A percentile compares a stretch with the other conserved stretches of the same genome.
These are phyloP conservation scores for Brachyptera risi DNA, from an alignment of 2,888 invertebrate species.

Conservation along the genomic window DNA sequence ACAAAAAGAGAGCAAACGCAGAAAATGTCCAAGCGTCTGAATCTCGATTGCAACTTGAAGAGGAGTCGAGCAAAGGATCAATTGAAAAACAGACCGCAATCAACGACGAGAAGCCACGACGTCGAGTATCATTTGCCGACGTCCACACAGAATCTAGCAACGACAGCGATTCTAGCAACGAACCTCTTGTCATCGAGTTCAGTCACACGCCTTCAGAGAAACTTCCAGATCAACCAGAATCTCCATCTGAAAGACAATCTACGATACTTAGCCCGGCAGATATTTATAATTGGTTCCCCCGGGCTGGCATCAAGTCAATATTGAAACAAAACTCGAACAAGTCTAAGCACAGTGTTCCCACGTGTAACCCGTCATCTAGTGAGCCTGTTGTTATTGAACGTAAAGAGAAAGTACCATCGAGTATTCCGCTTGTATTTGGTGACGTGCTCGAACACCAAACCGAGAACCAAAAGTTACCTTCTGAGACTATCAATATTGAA, in stretches of 20 bases:
- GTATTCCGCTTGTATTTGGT: not conserved
- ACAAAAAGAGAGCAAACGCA: no score
- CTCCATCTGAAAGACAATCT: not conserved
- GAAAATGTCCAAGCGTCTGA: no score
- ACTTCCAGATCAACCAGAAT: not conserved
- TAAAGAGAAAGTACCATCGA: not conserved
- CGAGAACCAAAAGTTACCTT: not conserved
- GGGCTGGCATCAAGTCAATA: conserved; percentile 17
- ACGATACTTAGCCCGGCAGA: conserved; percentile 23
- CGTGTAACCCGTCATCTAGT: not conserved
- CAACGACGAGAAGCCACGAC: no score
- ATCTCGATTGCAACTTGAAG: no score
- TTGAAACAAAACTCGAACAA: conserved; percentile 12
- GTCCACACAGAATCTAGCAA: no score
- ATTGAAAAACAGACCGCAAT: no score
- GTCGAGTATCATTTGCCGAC: no score
- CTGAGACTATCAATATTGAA: not conserved
- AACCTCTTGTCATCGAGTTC: conserved; percentile 21
- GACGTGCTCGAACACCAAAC: not conserved
- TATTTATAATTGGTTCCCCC: conserved; percentile 13
- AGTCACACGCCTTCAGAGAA: conserved; percentile 3
- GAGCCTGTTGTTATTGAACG: not conserved
- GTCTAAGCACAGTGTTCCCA: not conserved
- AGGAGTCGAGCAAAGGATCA: no score
- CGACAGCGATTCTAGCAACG: conserved; percentile 14